Evolutionary conservation across 2,888 invertebrate species (phyloP).

Genomic region (Podabrus alpinus): DNA sequence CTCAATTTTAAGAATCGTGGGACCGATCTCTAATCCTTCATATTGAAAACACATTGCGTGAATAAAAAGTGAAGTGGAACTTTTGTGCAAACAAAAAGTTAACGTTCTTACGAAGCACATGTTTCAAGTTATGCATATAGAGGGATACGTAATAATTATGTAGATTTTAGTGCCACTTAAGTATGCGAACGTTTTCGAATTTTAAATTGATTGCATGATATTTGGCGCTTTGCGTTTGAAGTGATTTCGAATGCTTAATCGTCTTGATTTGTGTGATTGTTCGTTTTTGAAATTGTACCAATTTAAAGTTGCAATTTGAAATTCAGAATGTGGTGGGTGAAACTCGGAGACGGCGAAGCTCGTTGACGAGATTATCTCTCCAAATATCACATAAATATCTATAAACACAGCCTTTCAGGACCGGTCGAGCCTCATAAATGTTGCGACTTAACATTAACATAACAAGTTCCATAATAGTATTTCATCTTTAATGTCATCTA

Average conservation of each 20-base stretch:
- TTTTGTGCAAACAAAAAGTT: neutral
- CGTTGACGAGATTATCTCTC: constrained; percentile 45
- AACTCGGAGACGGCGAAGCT: constrained; percentile 24
- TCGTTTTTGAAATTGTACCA: constrained; percentile 14
- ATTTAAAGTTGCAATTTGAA: constrained; percentile 26
- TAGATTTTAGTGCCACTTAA: neutral
- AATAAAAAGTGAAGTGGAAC: neutral
- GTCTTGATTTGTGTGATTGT: constrained; percentile 10
- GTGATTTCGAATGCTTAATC: constrained; percentile 16
- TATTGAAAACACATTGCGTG: neutral
- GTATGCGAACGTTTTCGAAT: neutral
- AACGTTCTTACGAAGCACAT: neutral
- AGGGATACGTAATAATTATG: neutral
- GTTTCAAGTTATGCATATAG: neutral
- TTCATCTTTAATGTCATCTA: constrained; percentile 57
- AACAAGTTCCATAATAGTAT: constrained; percentile 55
- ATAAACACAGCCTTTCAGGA: constrained; percentile 51
- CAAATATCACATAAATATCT: constrained; percentile 54
- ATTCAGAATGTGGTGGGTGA: constrained; percentile 27
- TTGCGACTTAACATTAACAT: constrained; percentile 50
- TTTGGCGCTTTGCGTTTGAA: neutral
- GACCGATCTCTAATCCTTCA: neutral
- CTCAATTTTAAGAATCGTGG: neutral
- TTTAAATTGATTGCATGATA: neutral
- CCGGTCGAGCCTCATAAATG: constrained; percentile 47